Percentiles rank a stretch among this genome's conserved stretches.
phyloP scores from a whole-genome alignment of 2,113 vertebrate genomes.

The Rousettus leschenaultii region DNA sequence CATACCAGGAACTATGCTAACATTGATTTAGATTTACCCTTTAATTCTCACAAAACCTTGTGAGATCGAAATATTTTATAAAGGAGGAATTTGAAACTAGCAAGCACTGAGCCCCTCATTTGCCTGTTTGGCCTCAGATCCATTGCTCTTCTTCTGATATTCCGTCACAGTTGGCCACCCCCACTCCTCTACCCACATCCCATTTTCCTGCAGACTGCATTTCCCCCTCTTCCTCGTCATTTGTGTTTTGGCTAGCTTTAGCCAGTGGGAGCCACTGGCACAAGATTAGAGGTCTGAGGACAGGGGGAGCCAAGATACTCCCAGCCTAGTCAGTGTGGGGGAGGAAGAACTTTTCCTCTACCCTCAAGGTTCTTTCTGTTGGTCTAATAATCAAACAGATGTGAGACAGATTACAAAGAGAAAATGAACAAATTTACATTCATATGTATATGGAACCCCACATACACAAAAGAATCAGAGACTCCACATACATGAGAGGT shows the following conservation, averaged over 20 bases:
- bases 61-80: background rate
- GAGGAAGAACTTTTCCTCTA: background rate
- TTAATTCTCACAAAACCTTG: background rate
- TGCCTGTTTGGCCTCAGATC: background rate
- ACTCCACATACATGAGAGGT: background rate
- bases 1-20: background rate
- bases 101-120: background rate
- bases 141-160: background rate
- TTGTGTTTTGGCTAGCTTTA: background rate
- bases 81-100: background rate
- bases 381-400: background rate
- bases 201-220: background rate
- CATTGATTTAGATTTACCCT: constrained; percentile 1
- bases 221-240: background rate
- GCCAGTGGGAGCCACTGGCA: background rate
- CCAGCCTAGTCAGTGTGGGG: background rate
- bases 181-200: too few relatives aligned
- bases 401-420: background rate
- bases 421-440: background rate
- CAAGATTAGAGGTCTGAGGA: background rate
- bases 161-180: background rate
- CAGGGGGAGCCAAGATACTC: background rate
- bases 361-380: background rate
- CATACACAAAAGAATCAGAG: background rate
- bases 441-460: background rate